Evolutionary conservation across 53 echinoderm and acorn worm genomes (phyloP), one percentile per base, ranked within the genome.

Genomic region (Astropecten irregularis): DNA sequence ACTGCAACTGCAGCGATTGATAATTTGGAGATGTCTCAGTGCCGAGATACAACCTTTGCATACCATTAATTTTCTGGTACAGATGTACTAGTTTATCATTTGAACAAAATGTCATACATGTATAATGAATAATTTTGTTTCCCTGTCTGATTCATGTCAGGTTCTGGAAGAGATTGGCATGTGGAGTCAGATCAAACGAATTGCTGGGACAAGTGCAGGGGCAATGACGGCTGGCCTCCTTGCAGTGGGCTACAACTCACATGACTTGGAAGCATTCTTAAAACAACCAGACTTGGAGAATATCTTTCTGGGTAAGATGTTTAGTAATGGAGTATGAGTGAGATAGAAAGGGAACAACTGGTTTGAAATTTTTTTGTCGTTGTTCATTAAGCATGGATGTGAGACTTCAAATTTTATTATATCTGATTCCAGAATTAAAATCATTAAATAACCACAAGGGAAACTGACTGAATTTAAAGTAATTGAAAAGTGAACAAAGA

Each of bases 121-220:
- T n/a, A n/a, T n/a, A n/a, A n/a, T n/a, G n/a, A n/a, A n/a, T n/a
- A n/a, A n/a, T n/a, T n/a, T n/a, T n/a, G n/a, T n/a, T n/a, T 64
- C 64, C 4, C 26, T 64, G 4, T 33, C 10, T 64, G 13, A 4
- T 58, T 1, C 1, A 58, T 13, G 26, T 21, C 37, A 85, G 88
- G 88, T 88, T 15, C 28, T 88, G 21, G 88, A 88, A 34, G 88
- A 88, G 49, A 49, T 71, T 46, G 88, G 88, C 9, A 5, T 82
- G 48, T 69, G 69, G 82, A 25, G 56, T 7, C 69, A 82, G 42
- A 39, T 88, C 16, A 69, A 76, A 13, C 40, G 88, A 21, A 69
- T 82, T 50, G 88, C 88, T 16, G 88, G 88, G 31, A 62, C 82
- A 3, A 88, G 88, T 82, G 82, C 88, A 7, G 88, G 88, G n/a